phyloP scores from a whole-genome alignment of 2,888 invertebrate genomes.

The Augochlorella aurata region DNA sequence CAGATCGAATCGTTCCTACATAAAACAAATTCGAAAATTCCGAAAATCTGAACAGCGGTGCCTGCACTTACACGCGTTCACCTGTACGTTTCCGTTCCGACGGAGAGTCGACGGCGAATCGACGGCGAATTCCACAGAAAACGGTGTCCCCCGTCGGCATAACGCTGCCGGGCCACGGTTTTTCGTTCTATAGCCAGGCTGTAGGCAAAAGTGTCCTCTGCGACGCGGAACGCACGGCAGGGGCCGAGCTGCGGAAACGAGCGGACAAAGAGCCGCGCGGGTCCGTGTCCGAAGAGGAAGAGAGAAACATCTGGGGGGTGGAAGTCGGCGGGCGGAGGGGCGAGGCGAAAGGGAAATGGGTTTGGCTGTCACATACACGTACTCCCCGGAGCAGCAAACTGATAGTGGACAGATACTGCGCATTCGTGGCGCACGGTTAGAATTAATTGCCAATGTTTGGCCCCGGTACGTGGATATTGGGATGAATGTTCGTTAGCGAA shows the following conservation, averaged over 20 bases:
- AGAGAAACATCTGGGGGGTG: slow-evolving; percentile 17
- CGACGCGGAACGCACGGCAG: too few relatives aligned
- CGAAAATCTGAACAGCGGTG: too few relatives aligned
- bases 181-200: too few relatives aligned
- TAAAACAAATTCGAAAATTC: too few relatives aligned
- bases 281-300: not conserved
- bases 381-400: slow-evolving; percentile 73
- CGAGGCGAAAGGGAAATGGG: slow-evolving; percentile 64
- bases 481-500: slow-evolving; percentile 74
- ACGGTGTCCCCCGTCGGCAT: too few relatives aligned
- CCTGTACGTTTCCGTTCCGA: too few relatives aligned
- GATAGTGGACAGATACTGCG: slow-evolving; percentile 75
- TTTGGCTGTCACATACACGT: slow-evolving; percentile 75
- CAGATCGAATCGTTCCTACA: too few relatives aligned
- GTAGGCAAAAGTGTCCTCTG: too few relatives aligned
- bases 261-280: slow-evolving; percentile 22
- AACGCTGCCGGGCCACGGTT: too few relatives aligned
- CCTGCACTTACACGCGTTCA: too few relatives aligned
- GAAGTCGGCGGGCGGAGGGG: not conserved
- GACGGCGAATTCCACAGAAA: too few relatives aligned
- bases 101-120: too few relatives aligned
- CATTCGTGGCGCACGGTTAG: slow-evolving; percentile 71
- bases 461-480: slow-evolving; percentile 68
- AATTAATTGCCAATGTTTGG: slow-evolving; percentile 79
- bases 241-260: not conserved